phyloP scores from a whole-genome alignment of 1,140 invertebrate genomes.

The Aphelenchoides avenae region DNA sequence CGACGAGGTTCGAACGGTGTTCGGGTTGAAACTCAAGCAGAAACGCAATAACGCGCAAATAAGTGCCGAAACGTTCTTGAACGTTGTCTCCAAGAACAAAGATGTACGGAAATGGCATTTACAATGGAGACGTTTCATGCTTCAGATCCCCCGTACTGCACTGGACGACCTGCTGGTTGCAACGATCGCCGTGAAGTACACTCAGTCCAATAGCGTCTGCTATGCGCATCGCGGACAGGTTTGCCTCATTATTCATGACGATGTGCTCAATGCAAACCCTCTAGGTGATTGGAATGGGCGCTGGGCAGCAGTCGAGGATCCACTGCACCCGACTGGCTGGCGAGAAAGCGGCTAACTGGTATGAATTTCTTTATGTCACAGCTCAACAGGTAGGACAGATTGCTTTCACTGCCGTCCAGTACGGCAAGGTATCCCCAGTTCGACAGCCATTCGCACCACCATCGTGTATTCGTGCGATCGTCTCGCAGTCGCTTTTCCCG shows the following conservation, averaged over 20 bases:
- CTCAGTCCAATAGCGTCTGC: slow-evolving; percentile 93
- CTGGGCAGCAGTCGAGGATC: slow-evolving; percentile 93
- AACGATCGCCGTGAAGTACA: slow-evolving; percentile 92
- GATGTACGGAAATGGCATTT: slow-evolving; percentile 60
- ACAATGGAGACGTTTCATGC: slow-evolving; percentile 6
- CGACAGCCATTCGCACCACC: slow-evolving; percentile 61
- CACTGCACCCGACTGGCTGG: slow-evolving; percentile 93
- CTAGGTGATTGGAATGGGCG: slow-evolving; percentile 85
- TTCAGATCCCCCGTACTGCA: slow-evolving; percentile 70
- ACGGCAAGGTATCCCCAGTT: slow-evolving; percentile 48
- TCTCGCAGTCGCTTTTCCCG: slow-evolving; percentile 58
- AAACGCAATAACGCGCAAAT: slow-evolving; percentile 83
- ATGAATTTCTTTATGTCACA: slow-evolving; percentile 28
- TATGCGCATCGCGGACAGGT: slow-evolving; percentile 81
- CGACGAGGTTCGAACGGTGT: slow-evolving; percentile 80
- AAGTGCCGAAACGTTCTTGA: slow-evolving; percentile 72
- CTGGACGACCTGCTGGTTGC: slow-evolving; percentile 87
- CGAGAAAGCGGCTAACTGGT: slow-evolving; percentile 95
- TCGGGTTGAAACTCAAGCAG: slow-evolving; percentile 85
- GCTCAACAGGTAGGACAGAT: slow-evolving; percentile 37
- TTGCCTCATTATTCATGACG: no score
- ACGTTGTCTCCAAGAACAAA: slow-evolving; percentile 74
- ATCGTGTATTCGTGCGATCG: slow-evolving; percentile 61
- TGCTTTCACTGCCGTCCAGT: slow-evolving; percentile 57
- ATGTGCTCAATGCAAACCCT: slow-evolving; percentile 20